Percentiles rank a stretch among this genome's conserved stretches.
Evolutionary conservation across 2,113 vertebrate species (phyloP).

Genomic region (Nesoenas mayeri): DNA sequence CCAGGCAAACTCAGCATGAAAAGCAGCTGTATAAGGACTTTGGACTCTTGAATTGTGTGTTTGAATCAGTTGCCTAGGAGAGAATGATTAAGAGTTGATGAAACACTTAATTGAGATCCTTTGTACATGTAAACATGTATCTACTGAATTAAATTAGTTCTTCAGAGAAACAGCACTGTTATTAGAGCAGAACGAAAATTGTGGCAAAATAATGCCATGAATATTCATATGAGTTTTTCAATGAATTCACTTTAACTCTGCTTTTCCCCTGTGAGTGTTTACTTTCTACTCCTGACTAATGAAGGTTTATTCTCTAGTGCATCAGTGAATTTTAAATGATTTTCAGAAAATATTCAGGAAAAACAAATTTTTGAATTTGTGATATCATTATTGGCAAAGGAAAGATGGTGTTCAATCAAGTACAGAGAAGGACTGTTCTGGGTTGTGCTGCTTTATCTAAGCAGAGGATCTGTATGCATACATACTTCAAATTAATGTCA

Average conservation of each 20-base stretch:
- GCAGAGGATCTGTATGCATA: not conserved
- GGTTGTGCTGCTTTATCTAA: not conserved
- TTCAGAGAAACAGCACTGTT: slow-evolving; percentile 8
- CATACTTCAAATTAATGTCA: not conserved
- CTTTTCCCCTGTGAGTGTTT: slow-evolving; percentile 1
- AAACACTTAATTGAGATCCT: not conserved
- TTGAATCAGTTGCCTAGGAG: not conserved
- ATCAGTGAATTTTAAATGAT: not conserved
- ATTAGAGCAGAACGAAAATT: not conserved
- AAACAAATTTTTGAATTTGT: not conserved
- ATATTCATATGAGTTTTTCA: slow-evolving; percentile 38
- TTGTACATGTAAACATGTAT: not conserved
- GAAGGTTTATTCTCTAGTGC: not conserved
- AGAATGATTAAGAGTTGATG: not conserved
- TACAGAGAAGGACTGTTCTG: not conserved
- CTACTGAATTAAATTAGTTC: slow-evolving; percentile 6
- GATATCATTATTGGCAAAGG: not conserved
- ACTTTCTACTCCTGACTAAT: not conserved
- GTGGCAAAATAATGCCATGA: slow-evolving; percentile 2
- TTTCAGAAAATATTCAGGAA: not conserved
- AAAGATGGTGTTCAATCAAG: not conserved
- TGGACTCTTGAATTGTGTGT: not conserved
- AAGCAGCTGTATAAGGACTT: not conserved
- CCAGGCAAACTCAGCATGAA: not conserved
- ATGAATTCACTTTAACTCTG: not conserved